A percentile compares a stretch with the other conserved stretches of the same genome.
phyloP scores from a whole-genome alignment of 2,113 vertebrate genomes.

The Laticauda laticaudata region DNA sequence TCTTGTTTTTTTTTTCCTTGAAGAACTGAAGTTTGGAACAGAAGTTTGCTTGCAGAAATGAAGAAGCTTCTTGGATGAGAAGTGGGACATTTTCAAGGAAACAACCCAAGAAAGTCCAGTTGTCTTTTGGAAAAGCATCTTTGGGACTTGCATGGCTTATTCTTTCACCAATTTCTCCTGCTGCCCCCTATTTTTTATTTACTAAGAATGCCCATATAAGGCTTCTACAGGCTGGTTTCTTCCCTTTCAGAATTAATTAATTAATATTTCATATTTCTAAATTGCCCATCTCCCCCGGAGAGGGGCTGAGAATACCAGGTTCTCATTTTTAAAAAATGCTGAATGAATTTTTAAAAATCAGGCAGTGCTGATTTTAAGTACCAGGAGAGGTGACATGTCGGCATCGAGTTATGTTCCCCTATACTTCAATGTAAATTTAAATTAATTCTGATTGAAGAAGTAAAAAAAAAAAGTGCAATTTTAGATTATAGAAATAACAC shows the following conservation, averaged over 20 bases:
- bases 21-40: neutral
- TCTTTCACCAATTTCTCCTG: neutral
- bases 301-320: neutral
- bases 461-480: constrained; percentile 45
- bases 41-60: neutral
- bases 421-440: constrained; percentile 24
- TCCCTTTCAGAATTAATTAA: neutral
- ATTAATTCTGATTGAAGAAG: constrained; percentile 6
- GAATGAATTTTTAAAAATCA: neutral
- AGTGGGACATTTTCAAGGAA: neutral
- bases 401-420: neutral
- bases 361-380: neutral
- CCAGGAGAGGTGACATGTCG: neutral
- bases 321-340: neutral
- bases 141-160: neutral
- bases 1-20: neutral
- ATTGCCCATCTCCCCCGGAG: neutral
- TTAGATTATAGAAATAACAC: constrained; percentile 26
- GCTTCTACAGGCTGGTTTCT: neutral
- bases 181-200: neutral
- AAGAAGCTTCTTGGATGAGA: neutral
- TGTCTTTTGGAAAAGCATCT: neutral
- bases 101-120: neutral
- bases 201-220: neutral
- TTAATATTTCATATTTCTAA: neutral